These are phyloP conservation scores for Acromyrmex echinatior DNA, from an alignment of 1,140 invertebrate species.

Conservation along the genomic window DNA sequence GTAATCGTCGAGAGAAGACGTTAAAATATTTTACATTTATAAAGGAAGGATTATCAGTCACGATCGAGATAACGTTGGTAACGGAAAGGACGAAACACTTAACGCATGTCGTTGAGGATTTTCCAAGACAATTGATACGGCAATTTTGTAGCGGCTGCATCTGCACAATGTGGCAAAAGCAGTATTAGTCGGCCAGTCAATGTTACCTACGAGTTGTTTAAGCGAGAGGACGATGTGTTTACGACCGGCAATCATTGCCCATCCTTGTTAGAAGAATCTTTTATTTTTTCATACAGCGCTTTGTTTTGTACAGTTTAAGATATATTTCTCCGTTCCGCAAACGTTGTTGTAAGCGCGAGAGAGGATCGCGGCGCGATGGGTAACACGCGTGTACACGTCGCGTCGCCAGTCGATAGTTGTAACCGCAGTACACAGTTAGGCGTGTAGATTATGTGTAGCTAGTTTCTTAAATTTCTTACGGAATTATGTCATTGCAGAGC, in stretches of 20 bases:
- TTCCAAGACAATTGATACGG: slow-evolving; percentile 1
- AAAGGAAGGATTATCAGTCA: neutral
- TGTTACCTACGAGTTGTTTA: slow-evolving; percentile 81
- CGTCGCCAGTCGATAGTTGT: slow-evolving; percentile 63
- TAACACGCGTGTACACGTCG: neutral
- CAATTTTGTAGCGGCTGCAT: slow-evolving; percentile 38
- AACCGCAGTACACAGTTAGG: slow-evolving; percentile 54
- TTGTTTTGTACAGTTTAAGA: slow-evolving; percentile 76
- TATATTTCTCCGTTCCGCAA: slow-evolving; percentile 64
- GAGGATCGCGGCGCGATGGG: neutral
- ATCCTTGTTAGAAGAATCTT: slow-evolving; percentile 64
- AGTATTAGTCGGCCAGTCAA: slow-evolving; percentile 76
- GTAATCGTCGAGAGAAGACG: neutral
- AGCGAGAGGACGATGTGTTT: slow-evolving; percentile 44
- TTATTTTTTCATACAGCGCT: slow-evolving; percentile 66
- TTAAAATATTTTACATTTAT: slow-evolving; percentile 5
- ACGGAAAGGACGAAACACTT: slow-evolving; percentile 9
- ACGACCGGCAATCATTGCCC: slow-evolving; percentile 58
- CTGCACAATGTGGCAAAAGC: slow-evolving; percentile 66
- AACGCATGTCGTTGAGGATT: neutral
- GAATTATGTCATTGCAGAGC: slow-evolving; percentile 77
- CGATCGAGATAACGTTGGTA: neutral
- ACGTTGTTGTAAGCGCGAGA: slow-evolving; percentile 42
- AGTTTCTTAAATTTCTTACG: slow-evolving; percentile 82
- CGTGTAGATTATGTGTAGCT: slow-evolving; percentile 73